Conservation (phyloP, 2,888 invertebrate genomes). For the Sinelater perroti region DNA sequence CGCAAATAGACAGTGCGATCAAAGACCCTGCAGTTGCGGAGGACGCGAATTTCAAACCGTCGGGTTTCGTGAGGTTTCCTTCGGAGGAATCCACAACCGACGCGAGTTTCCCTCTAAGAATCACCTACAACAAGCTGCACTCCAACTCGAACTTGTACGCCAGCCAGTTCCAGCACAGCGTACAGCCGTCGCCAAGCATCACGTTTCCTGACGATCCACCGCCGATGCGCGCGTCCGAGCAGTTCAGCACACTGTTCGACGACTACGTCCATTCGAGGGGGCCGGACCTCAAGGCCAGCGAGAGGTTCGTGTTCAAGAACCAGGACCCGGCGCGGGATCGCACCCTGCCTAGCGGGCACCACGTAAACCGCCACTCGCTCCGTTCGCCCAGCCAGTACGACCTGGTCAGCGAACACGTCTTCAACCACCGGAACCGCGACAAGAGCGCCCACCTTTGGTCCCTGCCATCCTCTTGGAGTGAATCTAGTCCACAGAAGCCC, state of each 20-base stretch:
- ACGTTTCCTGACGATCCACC: not conserved
- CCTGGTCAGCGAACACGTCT: slow-evolving; percentile 12
- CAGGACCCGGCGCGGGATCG: not conserved
- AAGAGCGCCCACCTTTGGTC: slow-evolving; percentile 48
- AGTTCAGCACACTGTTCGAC: slow-evolving; percentile 33
- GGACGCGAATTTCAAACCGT: slow-evolving; percentile 21
- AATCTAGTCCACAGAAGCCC: slow-evolving; percentile 50
- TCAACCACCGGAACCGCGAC: slow-evolving; percentile 49
- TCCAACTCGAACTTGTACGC: slow-evolving; percentile 22
- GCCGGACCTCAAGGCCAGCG: slow-evolving; percentile 22
- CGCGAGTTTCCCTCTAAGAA: too few species aligned
- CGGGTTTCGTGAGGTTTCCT: slow-evolving; percentile 34
- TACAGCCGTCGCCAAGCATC: not conserved
- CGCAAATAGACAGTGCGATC: slow-evolving; percentile 7
- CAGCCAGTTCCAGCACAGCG: slow-evolving; percentile 12
- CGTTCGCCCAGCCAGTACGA: slow-evolving; percentile 19
- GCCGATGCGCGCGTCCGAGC: slow-evolving; percentile 10
- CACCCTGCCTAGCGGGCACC: slow-evolving; percentile 5
- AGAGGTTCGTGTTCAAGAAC: slow-evolving; percentile 29
- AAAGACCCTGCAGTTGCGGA: slow-evolving; percentile 33
- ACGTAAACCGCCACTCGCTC: slow-evolving; percentile 24
- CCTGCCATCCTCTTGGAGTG: slow-evolving; percentile 48
- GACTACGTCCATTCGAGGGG: slow-evolving; percentile 34
- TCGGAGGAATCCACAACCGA: slow-evolving; percentile 12
- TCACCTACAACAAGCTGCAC: slow-evolving; percentile 18